Conservation (phyloP, 2,888 invertebrate species). For the Entomobrya multifasciata region DNA sequence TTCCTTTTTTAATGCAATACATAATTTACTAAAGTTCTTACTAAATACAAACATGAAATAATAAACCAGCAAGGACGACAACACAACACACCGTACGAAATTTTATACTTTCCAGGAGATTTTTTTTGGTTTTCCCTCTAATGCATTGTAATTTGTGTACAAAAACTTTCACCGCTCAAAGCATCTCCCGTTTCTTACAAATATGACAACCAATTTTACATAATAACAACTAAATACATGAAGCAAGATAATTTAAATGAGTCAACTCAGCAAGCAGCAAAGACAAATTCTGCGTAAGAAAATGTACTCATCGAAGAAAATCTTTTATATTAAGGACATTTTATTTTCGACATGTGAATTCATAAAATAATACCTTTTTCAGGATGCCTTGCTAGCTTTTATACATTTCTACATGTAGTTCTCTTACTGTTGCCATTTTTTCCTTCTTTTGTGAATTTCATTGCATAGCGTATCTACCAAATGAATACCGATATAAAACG, state of each 20-base stretch:
- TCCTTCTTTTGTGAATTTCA: background rate
- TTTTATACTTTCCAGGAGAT: too few species aligned
- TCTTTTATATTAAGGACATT: too few species aligned
- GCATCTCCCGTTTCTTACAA: background rate
- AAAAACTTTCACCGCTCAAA: background rate
- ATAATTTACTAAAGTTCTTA: too few species aligned
- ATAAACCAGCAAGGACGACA: too few species aligned
- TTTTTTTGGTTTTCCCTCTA: too few species aligned
- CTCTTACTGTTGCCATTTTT: background rate
- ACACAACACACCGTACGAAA: too few species aligned
- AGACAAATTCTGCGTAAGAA: slow-evolving; percentile 33
- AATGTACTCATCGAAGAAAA: background rate
- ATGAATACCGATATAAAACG: slow-evolving; percentile 31
- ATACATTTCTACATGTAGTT: background rate
- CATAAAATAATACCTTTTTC: background rate
- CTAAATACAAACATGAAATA: too few species aligned
- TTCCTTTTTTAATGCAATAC: too few species aligned
- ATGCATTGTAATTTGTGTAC: too few species aligned
- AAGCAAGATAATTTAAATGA: slow-evolving; percentile 52
- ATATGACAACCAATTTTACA: slow-evolving; percentile 47
- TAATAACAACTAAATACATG: slow-evolving; percentile 52
- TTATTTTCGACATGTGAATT: background rate
- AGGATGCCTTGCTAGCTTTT: slow-evolving; percentile 21
- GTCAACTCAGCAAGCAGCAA: slow-evolving; percentile 13
- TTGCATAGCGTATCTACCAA: slow-evolving; percentile 11